These are phyloP conservation scores for Himalopsyche tibetana DNA, from an alignment of 2,888 invertebrate species.

Conservation along the genomic window DNA sequence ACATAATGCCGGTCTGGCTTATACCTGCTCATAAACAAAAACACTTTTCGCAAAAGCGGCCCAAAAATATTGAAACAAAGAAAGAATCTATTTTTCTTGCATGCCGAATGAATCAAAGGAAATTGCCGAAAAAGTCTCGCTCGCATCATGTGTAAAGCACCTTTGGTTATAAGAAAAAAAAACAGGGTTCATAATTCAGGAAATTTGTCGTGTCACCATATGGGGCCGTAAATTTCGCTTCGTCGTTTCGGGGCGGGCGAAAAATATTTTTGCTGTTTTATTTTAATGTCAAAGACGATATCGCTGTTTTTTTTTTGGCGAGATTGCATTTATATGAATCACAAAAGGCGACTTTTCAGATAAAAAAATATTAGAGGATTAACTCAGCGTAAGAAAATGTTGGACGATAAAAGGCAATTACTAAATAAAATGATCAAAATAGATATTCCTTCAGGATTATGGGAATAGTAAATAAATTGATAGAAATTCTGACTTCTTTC, in stretches of 20 bases:
- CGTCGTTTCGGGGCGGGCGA: constrained; percentile 9
- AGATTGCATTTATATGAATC: neutral
- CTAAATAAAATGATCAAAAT: too few relatives aligned
- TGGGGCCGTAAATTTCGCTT: constrained; percentile 37
- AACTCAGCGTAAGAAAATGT: too few relatives aligned
- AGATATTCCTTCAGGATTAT: too few relatives aligned
- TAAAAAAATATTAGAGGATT: too few relatives aligned
- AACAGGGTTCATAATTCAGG: constrained; percentile 47
- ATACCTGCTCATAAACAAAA: too few relatives aligned
- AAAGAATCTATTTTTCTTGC: constrained; percentile 12
- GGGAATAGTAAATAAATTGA: too few relatives aligned
- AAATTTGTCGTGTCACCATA: constrained; percentile 53
- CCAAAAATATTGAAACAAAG: constrained; percentile 1
- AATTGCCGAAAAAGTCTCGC: constrained; percentile 42
- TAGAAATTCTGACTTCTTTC: too few relatives aligned
- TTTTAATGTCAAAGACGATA: neutral
- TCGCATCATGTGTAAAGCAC: constrained; percentile 3
- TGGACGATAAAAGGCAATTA: too few relatives aligned
- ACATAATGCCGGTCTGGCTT: too few relatives aligned
- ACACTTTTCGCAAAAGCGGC: too few relatives aligned
- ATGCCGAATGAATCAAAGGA: constrained; percentile 32
- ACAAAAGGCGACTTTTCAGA: too few relatives aligned
- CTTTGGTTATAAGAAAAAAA: constrained; percentile 31
- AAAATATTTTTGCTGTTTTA: constrained; percentile 8
- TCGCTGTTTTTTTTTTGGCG: neutral